Base-by-base conservation (phyloP, 2,888 invertebrate species). In the Merodon equestris region DNA sequence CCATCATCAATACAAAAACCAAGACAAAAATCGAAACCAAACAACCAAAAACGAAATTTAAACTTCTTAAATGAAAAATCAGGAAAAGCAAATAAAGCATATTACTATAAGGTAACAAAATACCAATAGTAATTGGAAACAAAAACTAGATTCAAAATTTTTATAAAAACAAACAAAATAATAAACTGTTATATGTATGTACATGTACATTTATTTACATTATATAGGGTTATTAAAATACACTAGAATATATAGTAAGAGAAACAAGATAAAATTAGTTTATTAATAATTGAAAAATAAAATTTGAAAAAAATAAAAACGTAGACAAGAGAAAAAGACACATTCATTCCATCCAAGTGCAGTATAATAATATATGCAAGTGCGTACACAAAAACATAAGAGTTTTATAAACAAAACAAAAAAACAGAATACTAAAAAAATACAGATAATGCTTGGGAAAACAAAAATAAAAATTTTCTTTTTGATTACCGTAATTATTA, bases 281-380 rank as follows among this genome's bases (percentile, higher is more conserved):
- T 61, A 63, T 72, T 56, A 72, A 82, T 82, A 81, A 79, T 82
- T 66, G 27, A 73, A 70, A 51, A 77, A 40, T 36, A 48, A 72
- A 58, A 27, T 7, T 4, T 27, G 27, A 27, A 27, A 4, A 27
- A 48, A 42, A 63, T 44, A 38, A 68, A 70, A 57, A 42, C 42
- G 61, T 66, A 73, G 60, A 60, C 57, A 54, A 74, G 45, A 76
- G 54, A 71, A 58, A 57, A 77, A 79, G 73, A 74, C 68, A 68
- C 70, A 74, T 79, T 79, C 79, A 79, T 79, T 79, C 79, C 79
- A 79, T 79, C 79, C 79, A 79, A 79, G 70, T 79, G 74, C 68
- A 79, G 74, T 74, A 79, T 79, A 79, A 79, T 74, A 79, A 68
- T 60, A 68, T 74, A 73, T 79, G 38, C 48, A 74, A 60, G 18